Evolutionary conservation across 2,113 vertebrate species (phyloP).

Genomic region (Ahaetulla prasina): DNA sequence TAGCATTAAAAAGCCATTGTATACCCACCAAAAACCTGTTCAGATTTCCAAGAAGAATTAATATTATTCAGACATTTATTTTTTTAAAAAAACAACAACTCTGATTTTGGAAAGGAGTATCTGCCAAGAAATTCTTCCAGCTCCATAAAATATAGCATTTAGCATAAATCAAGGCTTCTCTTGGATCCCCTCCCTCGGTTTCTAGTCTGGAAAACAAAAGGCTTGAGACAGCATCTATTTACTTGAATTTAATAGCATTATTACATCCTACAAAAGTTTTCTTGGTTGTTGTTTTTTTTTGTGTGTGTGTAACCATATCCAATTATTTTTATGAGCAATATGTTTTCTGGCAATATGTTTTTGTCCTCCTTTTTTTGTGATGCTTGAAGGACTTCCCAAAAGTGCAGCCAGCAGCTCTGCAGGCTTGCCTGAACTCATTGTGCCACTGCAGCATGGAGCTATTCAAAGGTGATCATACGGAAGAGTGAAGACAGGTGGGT

Average conservation of each 20-base stretch:
- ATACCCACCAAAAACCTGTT: background rate
- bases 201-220: background rate
- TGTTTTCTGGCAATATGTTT: background rate
- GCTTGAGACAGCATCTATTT: background rate
- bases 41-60: background rate
- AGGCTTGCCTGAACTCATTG: background rate
- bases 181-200: background rate
- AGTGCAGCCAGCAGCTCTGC: fast-evolving
- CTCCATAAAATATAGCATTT: background rate
- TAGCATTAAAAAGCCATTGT: background rate
- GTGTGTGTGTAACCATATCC: background rate
- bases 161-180: background rate
- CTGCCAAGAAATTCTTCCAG: background rate
- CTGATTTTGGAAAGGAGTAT: background rate
- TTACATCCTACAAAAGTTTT: background rate
- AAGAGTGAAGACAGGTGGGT: background rate
- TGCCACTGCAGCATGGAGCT: background rate
- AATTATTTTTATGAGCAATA: background rate
- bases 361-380: background rate
- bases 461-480: background rate
- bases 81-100: background rate
- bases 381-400: conserved; percentile 24
- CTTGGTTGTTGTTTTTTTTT: background rate
- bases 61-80: background rate
- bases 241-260: background rate